Percentiles rank a stretch among this genome's conserved stretches.
phyloP scores from a whole-genome alignment of 2,797 vertebrate genomes.

The Pseudochaenichthys georgianus region DNA sequence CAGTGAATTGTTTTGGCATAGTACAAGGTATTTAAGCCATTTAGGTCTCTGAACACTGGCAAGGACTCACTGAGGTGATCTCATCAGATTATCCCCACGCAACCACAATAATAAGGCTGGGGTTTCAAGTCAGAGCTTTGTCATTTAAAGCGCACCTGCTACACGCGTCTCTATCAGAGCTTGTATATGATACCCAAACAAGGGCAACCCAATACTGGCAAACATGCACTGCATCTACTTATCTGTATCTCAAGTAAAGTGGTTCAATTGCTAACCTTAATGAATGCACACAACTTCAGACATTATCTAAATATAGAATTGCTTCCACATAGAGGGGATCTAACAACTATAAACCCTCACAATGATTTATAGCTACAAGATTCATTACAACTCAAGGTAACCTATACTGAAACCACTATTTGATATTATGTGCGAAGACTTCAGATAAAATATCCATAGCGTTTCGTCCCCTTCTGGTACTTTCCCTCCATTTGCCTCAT shows the following conservation, averaged over 20 bases:
- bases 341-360: background rate
- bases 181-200: constrained; percentile 34
- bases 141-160: constrained; percentile 65
- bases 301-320: background rate
- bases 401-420: background rate
- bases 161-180: constrained; percentile 47
- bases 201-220: constrained; percentile 17
- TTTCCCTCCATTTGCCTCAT: constrained; percentile 12
- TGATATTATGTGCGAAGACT: background rate
- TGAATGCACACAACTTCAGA: constrained; percentile 2
- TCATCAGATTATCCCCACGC: constrained; percentile 73
- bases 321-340: background rate
- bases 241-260: background rate
- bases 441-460: background rate
- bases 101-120: constrained; percentile 61
- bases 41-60: constrained; percentile 60
- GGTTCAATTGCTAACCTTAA: constrained; percentile 2
- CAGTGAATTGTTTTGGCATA: constrained; percentile 63
- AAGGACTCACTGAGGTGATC: constrained; percentile 61
- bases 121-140: constrained; percentile 44
- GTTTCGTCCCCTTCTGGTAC: background rate
- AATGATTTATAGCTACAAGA: background rate
- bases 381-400: background rate
- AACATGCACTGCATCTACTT: constrained; percentile 15
- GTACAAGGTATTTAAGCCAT: constrained; percentile 66